A percentile compares a stretch with the other conserved stretches of the same genome.
Evolutionary conservation across 2,888 invertebrate species (phyloP).

Genomic region (Amblyteles armatorius): DNA sequence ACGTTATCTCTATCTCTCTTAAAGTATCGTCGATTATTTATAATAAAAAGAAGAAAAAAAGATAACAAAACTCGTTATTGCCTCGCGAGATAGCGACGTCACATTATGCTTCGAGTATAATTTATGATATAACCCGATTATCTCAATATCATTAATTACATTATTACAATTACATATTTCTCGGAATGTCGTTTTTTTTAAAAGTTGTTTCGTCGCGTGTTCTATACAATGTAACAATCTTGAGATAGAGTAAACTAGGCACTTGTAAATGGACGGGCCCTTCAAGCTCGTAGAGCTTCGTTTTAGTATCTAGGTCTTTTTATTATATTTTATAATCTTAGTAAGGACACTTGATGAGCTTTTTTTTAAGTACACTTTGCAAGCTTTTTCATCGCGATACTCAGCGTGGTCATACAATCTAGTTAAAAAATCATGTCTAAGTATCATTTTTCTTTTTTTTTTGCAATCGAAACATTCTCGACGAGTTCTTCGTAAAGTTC

Average conservation of each 20-base stretch:
- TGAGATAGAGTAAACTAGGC: constrained; percentile 66
- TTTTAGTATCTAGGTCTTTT: constrained; percentile 25
- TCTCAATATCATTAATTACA: constrained; percentile 25
- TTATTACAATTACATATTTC: constrained; percentile 46
- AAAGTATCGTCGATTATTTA: constrained; percentile 70
- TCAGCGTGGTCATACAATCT: constrained; percentile 22
- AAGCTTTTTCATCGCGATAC: constrained; percentile 49
- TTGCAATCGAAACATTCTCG: neutral
- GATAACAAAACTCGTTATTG: constrained; percentile 23
- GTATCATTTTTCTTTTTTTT: constrained; percentile 1
- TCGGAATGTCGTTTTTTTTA: constrained; percentile 67
- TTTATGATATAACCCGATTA: constrained; percentile 56
- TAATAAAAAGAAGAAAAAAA: neutral
- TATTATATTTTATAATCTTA: constrained; percentile 11
- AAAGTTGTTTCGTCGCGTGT: constrained; percentile 14
- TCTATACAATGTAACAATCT: constrained; percentile 50
- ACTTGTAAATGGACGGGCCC: constrained; percentile 70
- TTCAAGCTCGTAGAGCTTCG: constrained; percentile 58
- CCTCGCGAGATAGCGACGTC: constrained; percentile 62
- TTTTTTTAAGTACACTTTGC: constrained; percentile 79
- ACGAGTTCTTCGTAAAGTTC: neutral
- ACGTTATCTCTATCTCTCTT: constrained; percentile 65
- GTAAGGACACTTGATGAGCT: constrained; percentile 78
- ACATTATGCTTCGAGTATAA: constrained; percentile 74
- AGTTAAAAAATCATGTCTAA: neutral